Evolutionary conservation across 2,888 invertebrate genomes (phyloP).

Genomic region (Tyria jacobaeae): DNA sequence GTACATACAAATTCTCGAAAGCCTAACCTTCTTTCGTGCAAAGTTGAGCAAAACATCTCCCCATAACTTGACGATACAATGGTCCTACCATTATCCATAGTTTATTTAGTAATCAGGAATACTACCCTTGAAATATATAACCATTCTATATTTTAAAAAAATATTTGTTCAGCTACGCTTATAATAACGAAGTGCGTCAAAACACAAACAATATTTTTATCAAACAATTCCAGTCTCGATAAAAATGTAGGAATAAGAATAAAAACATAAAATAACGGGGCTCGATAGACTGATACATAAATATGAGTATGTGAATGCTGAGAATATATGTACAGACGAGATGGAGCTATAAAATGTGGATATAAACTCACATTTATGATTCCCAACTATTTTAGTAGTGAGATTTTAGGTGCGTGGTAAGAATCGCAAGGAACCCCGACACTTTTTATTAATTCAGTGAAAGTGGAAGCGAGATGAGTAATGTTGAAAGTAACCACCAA

Average conservation of each 20-base stretch:
- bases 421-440: slow-evolving; percentile 16
- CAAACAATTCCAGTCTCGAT: slow-evolving; percentile 10
- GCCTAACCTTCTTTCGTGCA: too few species aligned
- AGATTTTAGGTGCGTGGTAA: slow-evolving; percentile 24
- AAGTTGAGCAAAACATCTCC: too few species aligned
- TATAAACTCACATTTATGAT: slow-evolving; percentile 49
- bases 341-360: slow-evolving; percentile 42
- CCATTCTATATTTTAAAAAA: background rate
- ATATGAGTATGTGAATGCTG: slow-evolving; percentile 24
- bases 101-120: too few species aligned
- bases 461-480: slow-evolving; percentile 3
- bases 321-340: slow-evolving; percentile 43
- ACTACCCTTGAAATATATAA: background rate
- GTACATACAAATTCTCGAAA: too few species aligned
- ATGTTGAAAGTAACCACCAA: background rate
- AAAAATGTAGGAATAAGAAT: slow-evolving; percentile 23
- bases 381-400: slow-evolving; percentile 39
- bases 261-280: slow-evolving; percentile 28
- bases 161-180: background rate
- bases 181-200: background rate
- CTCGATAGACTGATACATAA: slow-evolving; percentile 36
- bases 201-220: slow-evolving; percentile 8
- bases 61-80: too few species aligned
- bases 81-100: too few species aligned
- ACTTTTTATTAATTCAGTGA: slow-evolving; percentile 13